Percentiles rank a stretch among this genome's conserved stretches.
These are phyloP conservation scores for Sapayoa aenigma DNA, from an alignment of 2,113 vertebrate genomes.

Conservation along the genomic window DNA sequence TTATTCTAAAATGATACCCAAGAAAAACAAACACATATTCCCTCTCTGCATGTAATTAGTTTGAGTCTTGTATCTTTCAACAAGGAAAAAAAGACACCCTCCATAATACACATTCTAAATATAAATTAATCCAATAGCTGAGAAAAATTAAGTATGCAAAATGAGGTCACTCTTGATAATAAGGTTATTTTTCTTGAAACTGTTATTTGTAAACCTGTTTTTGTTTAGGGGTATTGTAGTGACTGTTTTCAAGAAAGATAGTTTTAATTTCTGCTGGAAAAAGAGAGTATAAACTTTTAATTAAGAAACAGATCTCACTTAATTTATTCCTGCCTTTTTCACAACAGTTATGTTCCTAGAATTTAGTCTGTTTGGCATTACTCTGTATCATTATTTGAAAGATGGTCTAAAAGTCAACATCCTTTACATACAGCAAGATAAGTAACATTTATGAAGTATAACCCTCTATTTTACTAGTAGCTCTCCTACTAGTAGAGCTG, in stretches of 20 bases:
- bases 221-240: not conserved
- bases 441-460: not conserved
- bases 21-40: not conserved
- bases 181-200: not conserved
- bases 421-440: not conserved
- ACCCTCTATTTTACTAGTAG: not conserved
- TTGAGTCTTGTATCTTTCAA: not conserved
- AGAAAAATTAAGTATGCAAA: not conserved
- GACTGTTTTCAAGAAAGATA: not conserved
- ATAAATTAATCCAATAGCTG: not conserved
- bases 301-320: not conserved
- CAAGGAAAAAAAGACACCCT: not conserved
- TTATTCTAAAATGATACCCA: slow-evolving; percentile 8
- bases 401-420: not conserved
- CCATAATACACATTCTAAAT: not conserved
- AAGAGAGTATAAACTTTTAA: not conserved
- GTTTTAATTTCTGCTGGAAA: not conserved
- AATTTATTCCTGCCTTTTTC: not conserved
- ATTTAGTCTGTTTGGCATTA: not conserved
- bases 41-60: not conserved
- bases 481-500: not conserved
- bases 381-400: not conserved
- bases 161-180: not conserved
- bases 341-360: not conserved
- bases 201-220: not conserved